Base-by-base conservation (phyloP, 2,888 invertebrate genomes). In the Athrips mouffetella region DNA sequence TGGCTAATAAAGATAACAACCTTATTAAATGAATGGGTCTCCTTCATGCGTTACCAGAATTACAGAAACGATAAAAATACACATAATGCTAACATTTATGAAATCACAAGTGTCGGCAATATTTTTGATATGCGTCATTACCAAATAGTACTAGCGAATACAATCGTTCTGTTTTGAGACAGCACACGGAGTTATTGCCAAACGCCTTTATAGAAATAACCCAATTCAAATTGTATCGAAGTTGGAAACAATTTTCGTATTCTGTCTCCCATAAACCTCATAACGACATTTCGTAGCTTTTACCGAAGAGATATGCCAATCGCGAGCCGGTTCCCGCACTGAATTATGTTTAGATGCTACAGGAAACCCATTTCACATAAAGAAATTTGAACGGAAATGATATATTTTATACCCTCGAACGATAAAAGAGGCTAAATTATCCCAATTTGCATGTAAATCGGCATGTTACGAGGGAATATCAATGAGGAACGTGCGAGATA, bases 371-470 rank as follows among this genome's bases (percentile, higher is more conserved):
- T 66, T 65, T 66, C 66, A 65, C 60, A 64, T 47, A 47, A 52
- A 49, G 45, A 48, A 52, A 52, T 52, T 47, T 62, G 62, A 61
- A 62, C 65, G 66, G 60, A 67, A 67, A 64, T 66, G 65, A 68
- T 70, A 67, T 54, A 61, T 59, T 66, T 67, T 65, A 68, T 63
- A 58, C 62, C 59, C 62, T 58, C 61, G 62, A 67, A 66, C 68
- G 63, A 71, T 63, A 60, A 61, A 66, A 61, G 62, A 62, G 65
- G 64, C 63, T 63, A 52, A 71, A 67, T 71, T 71, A 67, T 67
- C 58, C 63, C 67, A 71, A 73, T 73, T 73, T 73, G 68, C 65
- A 73, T 72, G 69, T 67, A 73, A 72, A 73, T 72, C 65, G 69
- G 54, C 62, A 66, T 67, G 68, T 70, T 64, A 66, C 62, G 59